phyloP scores from a whole-genome alignment of 1,140 invertebrate species.

The Elymnias hypermnestra region DNA sequence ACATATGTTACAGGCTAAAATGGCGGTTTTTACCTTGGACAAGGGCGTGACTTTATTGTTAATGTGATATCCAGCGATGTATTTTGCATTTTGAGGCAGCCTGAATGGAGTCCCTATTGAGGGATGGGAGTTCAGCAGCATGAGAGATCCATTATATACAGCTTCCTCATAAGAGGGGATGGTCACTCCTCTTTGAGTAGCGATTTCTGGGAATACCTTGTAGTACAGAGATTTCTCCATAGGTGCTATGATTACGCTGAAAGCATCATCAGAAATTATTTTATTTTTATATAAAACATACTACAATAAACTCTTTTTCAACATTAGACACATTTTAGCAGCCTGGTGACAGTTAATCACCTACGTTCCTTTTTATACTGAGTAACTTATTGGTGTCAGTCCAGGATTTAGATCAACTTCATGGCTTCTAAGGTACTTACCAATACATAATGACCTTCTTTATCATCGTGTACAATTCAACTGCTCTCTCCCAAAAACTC shows the following conservation, averaged over 20 bases:
- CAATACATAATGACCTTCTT: constrained; percentile 24
- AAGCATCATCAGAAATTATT: too few relatives aligned
- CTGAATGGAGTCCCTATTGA: constrained; percentile 33
- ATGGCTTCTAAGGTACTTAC: too few relatives aligned
- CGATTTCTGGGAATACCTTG: constrained; percentile 28
- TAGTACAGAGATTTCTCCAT: constrained; percentile 32
- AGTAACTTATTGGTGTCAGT: too few relatives aligned
- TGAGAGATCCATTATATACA: constrained; percentile 39
- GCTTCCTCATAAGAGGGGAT: constrained; percentile 41
- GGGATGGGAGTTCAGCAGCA: constrained; percentile 40
- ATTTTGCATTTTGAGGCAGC: constrained; percentile 40
- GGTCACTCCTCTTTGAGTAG: constrained; percentile 26
- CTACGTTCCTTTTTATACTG: too few relatives aligned
- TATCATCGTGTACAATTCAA: constrained; percentile 31
- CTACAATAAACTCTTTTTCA: too few relatives aligned
- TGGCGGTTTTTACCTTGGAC: constrained; percentile 45
- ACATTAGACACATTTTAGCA: too few relatives aligned
- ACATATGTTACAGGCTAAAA: too few relatives aligned
- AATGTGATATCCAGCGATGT: constrained; percentile 47
- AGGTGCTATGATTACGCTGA: constrained; percentile 10
- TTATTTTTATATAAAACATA: too few relatives aligned
- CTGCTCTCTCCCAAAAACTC: constrained; percentile 26
- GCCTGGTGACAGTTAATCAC: too few relatives aligned
- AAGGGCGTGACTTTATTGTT: constrained; percentile 30
- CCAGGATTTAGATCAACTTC: too few relatives aligned